Conservation (phyloP, 2,888 invertebrate species). For the Yponomeuta evonymella region DNA sequence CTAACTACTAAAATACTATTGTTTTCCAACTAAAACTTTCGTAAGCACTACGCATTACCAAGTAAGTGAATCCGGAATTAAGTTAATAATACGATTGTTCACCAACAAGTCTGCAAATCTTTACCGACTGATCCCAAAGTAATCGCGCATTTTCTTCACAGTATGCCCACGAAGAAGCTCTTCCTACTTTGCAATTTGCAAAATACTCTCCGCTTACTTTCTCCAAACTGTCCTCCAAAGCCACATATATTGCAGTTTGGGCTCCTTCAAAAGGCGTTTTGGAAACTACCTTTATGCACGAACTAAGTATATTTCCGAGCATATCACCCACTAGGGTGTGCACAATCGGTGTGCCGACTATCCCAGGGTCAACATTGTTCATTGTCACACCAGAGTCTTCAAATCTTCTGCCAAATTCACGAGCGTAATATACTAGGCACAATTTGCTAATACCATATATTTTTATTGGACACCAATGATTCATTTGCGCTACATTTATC, state of each 20-base stretch:
- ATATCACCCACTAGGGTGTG: slow-evolving; percentile 58
- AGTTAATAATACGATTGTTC: slow-evolving; percentile 16
- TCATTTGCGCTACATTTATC: too few species aligned
- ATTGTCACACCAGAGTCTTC: slow-evolving; percentile 80
- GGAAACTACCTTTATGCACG: too few species aligned
- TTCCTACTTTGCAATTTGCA: slow-evolving; percentile 81
- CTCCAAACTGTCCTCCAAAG: slow-evolving; percentile 81
- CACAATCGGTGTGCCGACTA: slow-evolving; percentile 88
- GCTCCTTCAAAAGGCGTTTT: slow-evolving; percentile 75
- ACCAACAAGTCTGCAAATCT: slow-evolving; percentile 7
- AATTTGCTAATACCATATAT: slow-evolving; percentile 81
- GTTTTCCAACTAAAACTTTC: too few species aligned
- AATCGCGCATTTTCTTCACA: slow-evolving; percentile 81
- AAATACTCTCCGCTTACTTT: slow-evolving; percentile 85
- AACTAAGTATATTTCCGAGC: slow-evolving; percentile 54
- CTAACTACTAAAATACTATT: neutral
- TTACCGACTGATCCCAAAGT: slow-evolving; percentile 87
- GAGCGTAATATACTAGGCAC: slow-evolving; percentile 82
- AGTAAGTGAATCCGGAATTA: too few species aligned
- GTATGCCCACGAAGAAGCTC: slow-evolving; percentile 62
- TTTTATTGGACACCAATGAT: slow-evolving; percentile 15
- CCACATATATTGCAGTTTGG: slow-evolving; percentile 81
- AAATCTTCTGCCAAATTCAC: slow-evolving; percentile 82
- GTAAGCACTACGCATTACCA: too few species aligned
- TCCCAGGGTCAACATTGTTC: slow-evolving; percentile 89